Percentiles rank a stretch among this genome's conserved stretches.
These are phyloP conservation scores for Strigamia transsilvanica DNA, from an alignment of 2,888 invertebrate genomes.

Conservation along the genomic window DNA sequence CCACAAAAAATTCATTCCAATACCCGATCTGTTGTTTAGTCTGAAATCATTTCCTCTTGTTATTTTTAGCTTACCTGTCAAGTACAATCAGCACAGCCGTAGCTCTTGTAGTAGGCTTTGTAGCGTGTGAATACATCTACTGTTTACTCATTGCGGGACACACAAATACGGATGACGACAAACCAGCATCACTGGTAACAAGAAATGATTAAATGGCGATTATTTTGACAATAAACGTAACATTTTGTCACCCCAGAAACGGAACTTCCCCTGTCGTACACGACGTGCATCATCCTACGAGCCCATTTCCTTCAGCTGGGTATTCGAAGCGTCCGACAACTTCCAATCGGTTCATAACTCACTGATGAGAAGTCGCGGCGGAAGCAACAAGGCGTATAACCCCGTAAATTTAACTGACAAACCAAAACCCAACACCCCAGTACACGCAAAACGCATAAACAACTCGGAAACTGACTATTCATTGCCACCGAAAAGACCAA, in stretches of 20 bases:
- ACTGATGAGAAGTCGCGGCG: neutral
- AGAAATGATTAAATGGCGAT: neutral
- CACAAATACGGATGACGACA: conserved; percentile 33
- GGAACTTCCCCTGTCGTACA: conserved; percentile 11
- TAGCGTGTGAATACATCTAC: conserved; percentile 68
- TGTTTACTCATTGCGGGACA: conserved; percentile 61
- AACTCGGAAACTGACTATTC: neutral
- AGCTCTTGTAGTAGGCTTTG: conserved; percentile 65
- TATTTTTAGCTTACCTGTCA: conserved; percentile 66
- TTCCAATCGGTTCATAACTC: conserved; percentile 33
- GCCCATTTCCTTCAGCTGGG: conserved; percentile 52
- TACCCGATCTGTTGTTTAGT: neutral
- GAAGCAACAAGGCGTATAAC: neutral
- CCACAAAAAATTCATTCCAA: neutral
- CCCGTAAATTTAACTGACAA: neutral
- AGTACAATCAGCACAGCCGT: conserved; percentile 66
- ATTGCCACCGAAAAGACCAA: neutral
- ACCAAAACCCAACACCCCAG: too few species aligned
- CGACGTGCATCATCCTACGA: conserved; percentile 47
- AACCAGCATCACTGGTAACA: conserved; percentile 39
- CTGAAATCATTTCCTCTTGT: conserved; percentile 1
- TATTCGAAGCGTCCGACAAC: conserved; percentile 51
- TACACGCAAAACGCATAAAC: too few species aligned
- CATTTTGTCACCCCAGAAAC: neutral
- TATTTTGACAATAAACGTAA: neutral